Percentiles rank a stretch among this genome's conserved stretches.
These are phyloP conservation scores for Bombus pyrosoma DNA, from an alignment of 1,140 invertebrate species.

Conservation along the genomic window DNA sequence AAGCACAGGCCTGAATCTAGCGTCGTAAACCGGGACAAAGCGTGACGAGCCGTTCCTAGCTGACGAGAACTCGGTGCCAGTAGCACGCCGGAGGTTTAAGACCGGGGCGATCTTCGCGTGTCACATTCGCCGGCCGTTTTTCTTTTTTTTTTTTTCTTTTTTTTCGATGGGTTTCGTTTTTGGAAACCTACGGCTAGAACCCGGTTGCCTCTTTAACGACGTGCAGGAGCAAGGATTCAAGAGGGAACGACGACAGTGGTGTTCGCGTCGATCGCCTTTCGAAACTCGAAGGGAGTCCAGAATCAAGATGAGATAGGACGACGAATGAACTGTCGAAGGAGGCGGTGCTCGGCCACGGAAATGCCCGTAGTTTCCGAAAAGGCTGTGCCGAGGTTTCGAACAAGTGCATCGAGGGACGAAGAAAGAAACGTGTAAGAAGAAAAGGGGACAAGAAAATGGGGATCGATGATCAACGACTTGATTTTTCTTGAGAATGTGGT, in stretches of 20 bases:
- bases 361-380: conserved; percentile 36
- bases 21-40: conserved; percentile 46
- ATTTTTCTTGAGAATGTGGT: neutral
- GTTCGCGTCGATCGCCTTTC: conserved; percentile 1
- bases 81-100: conserved; percentile 7
- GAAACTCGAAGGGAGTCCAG: neutral
- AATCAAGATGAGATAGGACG: neutral
- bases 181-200: neutral
- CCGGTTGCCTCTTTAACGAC: neutral
- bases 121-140: neutral
- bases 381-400: conserved; percentile 28
- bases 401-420: neutral
- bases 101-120: neutral
- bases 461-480: conserved; percentile 14
- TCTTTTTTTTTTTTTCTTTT: no score
- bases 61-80: conserved; percentile 26
- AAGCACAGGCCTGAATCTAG: conserved; percentile 38
- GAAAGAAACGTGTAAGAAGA: no score
- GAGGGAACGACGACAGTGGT: conserved; percentile 16
- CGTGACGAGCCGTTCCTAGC: conserved; percentile 30
- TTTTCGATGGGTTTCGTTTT: neutral
- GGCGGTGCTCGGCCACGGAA: conserved; percentile 7
- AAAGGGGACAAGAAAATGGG: neutral
- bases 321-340: neutral
- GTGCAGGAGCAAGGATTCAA: neutral